These are phyloP conservation scores for Anolis apletophallus DNA, from an alignment of 2,797 vertebrate species.

Conservation along the genomic window DNA sequence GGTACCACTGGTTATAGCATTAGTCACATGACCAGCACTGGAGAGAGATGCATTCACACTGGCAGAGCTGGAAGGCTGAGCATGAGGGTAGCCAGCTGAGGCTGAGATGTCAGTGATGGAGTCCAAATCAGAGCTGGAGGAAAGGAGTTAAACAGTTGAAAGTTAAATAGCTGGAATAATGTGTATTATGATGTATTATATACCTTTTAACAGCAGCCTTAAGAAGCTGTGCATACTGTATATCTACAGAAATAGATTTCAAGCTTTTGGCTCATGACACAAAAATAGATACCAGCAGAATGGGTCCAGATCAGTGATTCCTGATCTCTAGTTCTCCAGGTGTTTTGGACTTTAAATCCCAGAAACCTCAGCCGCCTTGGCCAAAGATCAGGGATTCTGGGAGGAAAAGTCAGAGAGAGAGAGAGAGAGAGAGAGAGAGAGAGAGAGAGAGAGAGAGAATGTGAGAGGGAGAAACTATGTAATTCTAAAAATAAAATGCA, in stretches of 20 bases:
- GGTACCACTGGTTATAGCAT: conserved; percentile 67
- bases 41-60: conserved; percentile 34
- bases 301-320: not conserved
- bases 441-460: not conserved
- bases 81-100: conserved; percentile 83
- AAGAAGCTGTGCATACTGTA: no score
- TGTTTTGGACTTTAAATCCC: no score
- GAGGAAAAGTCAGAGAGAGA: no score
- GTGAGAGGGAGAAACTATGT: not conserved
- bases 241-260: not conserved
- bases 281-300: not conserved
- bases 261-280: not conserved
- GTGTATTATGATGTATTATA: not conserved
- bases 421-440: not conserved
- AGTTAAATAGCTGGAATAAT: conserved; percentile 35
- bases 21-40: conserved; percentile 80
- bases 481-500: conserved; percentile 3
- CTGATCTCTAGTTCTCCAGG: no score
- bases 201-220: not conserved
- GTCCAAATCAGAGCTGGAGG: conserved; percentile 72
- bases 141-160: conserved; percentile 43
- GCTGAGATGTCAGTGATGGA: conserved; percentile 82
- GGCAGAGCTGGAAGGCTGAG: conserved; percentile 86
- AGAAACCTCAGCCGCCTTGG: no score
- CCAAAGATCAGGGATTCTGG: no score